Evolutionary conservation across 2,113 vertebrate genomes (phyloP).

Genomic region (Gnathonemus longibarbis): DNA sequence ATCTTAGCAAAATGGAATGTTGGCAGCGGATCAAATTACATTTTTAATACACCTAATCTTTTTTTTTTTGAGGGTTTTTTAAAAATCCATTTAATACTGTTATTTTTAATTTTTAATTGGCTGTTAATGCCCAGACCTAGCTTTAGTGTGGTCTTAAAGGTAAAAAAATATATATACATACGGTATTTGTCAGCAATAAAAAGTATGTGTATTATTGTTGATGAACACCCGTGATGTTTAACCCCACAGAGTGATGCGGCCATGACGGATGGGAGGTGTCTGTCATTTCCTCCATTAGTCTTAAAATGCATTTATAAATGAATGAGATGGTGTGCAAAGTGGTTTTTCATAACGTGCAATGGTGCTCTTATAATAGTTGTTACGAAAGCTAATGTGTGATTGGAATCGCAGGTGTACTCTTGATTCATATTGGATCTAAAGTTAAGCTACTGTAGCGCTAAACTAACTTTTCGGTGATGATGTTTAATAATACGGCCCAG

Average conservation of each 20-base stretch:
- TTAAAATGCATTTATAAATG: neutral
- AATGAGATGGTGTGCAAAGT: neutral
- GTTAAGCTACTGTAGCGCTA: neutral
- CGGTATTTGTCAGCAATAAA: constrained; percentile 11
- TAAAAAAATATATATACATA: neutral
- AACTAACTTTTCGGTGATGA: neutral
- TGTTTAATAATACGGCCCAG: neutral
- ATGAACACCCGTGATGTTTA: neutral
- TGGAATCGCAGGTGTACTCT: neutral
- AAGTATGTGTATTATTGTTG: neutral
- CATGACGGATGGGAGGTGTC: neutral
- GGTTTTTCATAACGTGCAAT: neutral
- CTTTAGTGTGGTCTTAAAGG: constrained; percentile 17
- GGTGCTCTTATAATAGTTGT: neutral
- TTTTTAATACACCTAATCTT: constrained; percentile 21
- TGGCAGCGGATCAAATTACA: constrained; percentile 20
- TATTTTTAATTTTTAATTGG: constrained; percentile 5
- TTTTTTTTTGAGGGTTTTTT: constrained; percentile 11
- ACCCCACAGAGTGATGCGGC: neutral
- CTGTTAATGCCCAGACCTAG: constrained; percentile 8
- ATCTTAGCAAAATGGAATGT: constrained; percentile 11
- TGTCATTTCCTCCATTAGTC: neutral
- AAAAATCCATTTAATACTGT: constrained; percentile 11
- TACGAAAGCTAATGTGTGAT: neutral
- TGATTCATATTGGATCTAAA: constrained; percentile 27